These are phyloP conservation scores for Takifugu bimaculatus DNA, from an alignment of 2,113 vertebrate species.

Conservation along the genomic window DNA sequence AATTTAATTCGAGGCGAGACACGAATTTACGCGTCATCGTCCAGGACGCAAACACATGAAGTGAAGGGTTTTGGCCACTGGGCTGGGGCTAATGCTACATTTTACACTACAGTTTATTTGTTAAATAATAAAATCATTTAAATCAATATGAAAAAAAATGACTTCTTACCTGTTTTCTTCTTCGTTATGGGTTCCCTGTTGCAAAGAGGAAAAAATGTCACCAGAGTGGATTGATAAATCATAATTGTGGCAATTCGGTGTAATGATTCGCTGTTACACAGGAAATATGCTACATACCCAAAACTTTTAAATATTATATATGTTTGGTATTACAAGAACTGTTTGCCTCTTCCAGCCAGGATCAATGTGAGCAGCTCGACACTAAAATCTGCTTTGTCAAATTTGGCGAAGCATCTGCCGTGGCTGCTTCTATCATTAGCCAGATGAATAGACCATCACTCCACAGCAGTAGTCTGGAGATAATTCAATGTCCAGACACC, in stretches of 20 bases:
- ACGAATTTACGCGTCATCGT: too few relatives aligned
- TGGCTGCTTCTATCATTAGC: conserved; percentile 55
- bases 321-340: background rate
- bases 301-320: too few relatives aligned
- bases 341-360: background rate
- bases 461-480: conserved; percentile 29
- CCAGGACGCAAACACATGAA: conserved; percentile 9
- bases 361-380: conserved; percentile 17
- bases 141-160: background rate
- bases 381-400: conserved; percentile 25
- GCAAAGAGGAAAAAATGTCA: conserved; percentile 38
- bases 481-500: conserved; percentile 52
- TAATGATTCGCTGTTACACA: too few relatives aligned
- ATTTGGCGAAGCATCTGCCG: conserved; percentile 48
- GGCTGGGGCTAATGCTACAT: conserved; percentile 36
- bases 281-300: too few relatives aligned
- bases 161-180: conserved; percentile 89
- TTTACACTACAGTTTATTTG: background rate
- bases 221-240: background rate
- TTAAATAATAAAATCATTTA: too few relatives aligned
- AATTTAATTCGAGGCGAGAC: too few relatives aligned
- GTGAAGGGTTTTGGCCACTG: conserved; percentile 46
- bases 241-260: too few relatives aligned
- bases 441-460: conserved; percentile 45
- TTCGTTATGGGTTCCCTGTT: conserved; percentile 89